Conservation (phyloP, 2,113 vertebrate genomes). For the Conger conger region DNA sequence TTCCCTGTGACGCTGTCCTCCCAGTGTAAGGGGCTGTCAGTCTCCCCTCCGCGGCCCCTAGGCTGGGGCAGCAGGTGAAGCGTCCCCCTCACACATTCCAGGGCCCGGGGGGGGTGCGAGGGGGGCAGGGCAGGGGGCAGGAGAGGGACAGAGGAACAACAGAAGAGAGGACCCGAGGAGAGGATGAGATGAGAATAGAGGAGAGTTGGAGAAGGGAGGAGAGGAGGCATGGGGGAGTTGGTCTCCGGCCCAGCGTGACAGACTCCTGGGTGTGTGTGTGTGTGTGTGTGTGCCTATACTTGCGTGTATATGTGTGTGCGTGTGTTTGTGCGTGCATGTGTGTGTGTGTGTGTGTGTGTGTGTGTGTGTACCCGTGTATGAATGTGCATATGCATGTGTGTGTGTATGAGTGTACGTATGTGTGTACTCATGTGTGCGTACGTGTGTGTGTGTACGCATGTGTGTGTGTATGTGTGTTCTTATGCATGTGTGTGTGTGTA, state of each 20-base stretch:
- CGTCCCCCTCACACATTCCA: slow-evolving; percentile 44
- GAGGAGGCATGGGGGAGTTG: background rate
- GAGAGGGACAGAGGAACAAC: slow-evolving; percentile 23
- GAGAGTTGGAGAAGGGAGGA: slow-evolving; percentile 34
- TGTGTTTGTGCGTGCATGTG: too few species aligned
- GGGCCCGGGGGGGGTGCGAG: slow-evolving; percentile 40
- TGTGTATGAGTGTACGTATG: too few species aligned
- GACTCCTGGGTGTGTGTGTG: slow-evolving; percentile 19
- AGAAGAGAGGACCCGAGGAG: slow-evolving; percentile 32
- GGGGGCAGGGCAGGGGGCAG: background rate
- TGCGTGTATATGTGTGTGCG: too few species aligned
- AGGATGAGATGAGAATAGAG: slow-evolving; percentile 17
- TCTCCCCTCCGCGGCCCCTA: slow-evolving; percentile 46
- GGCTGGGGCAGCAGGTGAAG: slow-evolving; percentile 47
- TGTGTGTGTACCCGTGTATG: too few species aligned
- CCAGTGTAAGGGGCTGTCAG: slow-evolving; percentile 53
- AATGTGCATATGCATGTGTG: too few species aligned
- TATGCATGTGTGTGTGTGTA: too few species aligned
- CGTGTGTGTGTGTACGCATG: too few species aligned
- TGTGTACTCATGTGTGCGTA: too few species aligned
- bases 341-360: too few species aligned
- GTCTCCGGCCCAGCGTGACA: background rate
- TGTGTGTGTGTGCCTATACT: too few species aligned
- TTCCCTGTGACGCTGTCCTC: slow-evolving; percentile 29
- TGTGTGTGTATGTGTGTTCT: too few species aligned